These are phyloP conservation scores for Chloroceryle amazona DNA, from an alignment of 2,797 vertebrate species.

Conservation along the genomic window DNA sequence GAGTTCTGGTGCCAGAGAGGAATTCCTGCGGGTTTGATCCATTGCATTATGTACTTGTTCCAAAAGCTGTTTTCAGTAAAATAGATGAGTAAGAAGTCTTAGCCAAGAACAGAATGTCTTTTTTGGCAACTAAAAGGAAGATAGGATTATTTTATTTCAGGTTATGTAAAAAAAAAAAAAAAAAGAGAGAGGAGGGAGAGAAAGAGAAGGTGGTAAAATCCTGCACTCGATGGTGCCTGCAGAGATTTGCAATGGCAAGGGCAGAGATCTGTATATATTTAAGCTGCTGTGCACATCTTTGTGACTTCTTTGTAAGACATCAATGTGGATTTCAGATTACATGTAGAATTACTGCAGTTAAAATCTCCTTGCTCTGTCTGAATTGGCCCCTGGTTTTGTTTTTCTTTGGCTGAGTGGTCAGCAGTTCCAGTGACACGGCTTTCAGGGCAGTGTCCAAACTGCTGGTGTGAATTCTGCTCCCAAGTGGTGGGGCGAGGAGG, in stretches of 20 bases:
- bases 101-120: conserved; percentile 93
- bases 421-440: background rate
- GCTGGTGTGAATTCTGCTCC: background rate
- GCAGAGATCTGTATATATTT: background rate
- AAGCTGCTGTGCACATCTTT: background rate
- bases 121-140: conserved; percentile 83
- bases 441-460: background rate
- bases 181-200: no score
- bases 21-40: conserved; percentile 94
- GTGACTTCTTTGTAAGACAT: background rate
- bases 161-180: conserved; percentile 66
- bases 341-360: background rate
- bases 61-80: conserved; percentile 87
- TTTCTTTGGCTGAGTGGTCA: background rate
- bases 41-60: conserved; percentile 92
- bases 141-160: conserved; percentile 79
- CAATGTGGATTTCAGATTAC: background rate
- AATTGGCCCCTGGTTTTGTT: background rate
- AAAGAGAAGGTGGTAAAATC: conserved; percentile 56
- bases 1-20: conserved; percentile 86
- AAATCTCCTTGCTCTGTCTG: background rate
- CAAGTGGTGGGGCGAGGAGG: fast-evolving
- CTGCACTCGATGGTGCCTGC: background rate
- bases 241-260: conserved; percentile 9
- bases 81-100: conserved; percentile 82